phyloP scores from a whole-genome alignment of 2,797 vertebrate species.

The Denticeps clupeoides region DNA sequence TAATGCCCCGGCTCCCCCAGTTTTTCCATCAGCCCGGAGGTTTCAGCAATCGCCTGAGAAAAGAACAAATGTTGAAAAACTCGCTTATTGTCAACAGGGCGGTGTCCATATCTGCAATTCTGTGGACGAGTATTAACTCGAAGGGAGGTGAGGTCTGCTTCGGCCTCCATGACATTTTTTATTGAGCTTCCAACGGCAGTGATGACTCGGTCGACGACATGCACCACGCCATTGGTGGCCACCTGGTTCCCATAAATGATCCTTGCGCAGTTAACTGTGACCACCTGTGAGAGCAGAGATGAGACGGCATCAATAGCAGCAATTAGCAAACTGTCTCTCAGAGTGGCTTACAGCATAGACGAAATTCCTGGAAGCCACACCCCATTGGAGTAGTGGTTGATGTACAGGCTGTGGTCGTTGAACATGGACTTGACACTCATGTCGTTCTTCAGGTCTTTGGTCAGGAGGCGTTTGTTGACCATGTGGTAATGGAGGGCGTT shows the following conservation, averaged over 20 bases:
- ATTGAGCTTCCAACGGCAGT: constrained; percentile 66
- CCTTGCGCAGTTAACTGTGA: constrained; percentile 93
- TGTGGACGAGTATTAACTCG: no score
- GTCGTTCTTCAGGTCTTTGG: constrained; percentile 87
- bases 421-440: constrained; percentile 75
- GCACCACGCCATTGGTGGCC: constrained; percentile 89
- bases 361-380: constrained; percentile 54
- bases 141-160: constrained; percentile 71
- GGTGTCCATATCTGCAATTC: no score
- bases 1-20: constrained; percentile 75
- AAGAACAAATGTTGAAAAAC: background rate
- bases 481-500: constrained; percentile 85
- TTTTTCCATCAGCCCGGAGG: constrained; percentile 62
- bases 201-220: constrained; percentile 84
- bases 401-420: constrained; percentile 66
- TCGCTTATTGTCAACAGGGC: background rate
- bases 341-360: background rate
- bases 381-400: constrained; percentile 93
- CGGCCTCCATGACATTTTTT: constrained; percentile 63
- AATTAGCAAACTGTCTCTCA: no score
- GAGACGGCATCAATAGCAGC: background rate
- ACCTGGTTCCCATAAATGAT: constrained; percentile 87
- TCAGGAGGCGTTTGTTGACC: constrained; percentile 76
- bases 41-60: constrained; percentile 57
- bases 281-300: constrained; percentile 58